Evolutionary conservation across 2,797 vertebrate genomes (phyloP).

Genomic region (Gallinago nigripennis): DNA sequence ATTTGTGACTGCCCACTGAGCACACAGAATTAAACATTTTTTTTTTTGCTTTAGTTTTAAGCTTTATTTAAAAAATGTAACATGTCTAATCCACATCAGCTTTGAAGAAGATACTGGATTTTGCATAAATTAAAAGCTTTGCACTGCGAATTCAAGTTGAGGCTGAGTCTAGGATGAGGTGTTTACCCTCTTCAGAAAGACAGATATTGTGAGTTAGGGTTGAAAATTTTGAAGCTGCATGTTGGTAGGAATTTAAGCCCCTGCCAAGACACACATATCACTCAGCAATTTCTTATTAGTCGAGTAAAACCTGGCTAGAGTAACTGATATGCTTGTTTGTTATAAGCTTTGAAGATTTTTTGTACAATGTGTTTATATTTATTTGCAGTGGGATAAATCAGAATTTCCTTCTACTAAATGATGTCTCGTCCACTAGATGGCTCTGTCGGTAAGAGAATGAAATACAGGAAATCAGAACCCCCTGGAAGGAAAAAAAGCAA

Average conservation of each 20-base stretch:
- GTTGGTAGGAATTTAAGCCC: neutral
- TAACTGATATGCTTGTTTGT: neutral
- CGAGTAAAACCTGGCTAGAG: neutral
- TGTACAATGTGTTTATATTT: accelerated
- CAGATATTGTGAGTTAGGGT: neutral
- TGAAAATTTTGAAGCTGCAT: neutral
- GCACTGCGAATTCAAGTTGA: neutral
- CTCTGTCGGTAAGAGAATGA: neutral
- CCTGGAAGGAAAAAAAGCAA: neutral
- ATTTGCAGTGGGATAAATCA: neutral
- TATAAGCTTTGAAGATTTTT: neutral
- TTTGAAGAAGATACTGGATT: neutral
- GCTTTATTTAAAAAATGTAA: neutral
- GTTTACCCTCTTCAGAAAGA: neutral
- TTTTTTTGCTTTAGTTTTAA: neutral
- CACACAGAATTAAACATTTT: neutral
- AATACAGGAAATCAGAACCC: neutral
- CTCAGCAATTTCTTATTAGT: neutral
- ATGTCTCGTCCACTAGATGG: conserved; percentile 22
- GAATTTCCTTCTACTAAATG: neutral
- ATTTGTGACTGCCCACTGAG: neutral
- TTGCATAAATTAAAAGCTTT: neutral
- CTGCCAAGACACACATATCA: neutral
- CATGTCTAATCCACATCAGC: neutral
- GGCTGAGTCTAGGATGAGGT: neutral